Evolutionary conservation across 2,113 vertebrate species (phyloP).

Genomic region (Phylloscopus whistleri): DNA sequence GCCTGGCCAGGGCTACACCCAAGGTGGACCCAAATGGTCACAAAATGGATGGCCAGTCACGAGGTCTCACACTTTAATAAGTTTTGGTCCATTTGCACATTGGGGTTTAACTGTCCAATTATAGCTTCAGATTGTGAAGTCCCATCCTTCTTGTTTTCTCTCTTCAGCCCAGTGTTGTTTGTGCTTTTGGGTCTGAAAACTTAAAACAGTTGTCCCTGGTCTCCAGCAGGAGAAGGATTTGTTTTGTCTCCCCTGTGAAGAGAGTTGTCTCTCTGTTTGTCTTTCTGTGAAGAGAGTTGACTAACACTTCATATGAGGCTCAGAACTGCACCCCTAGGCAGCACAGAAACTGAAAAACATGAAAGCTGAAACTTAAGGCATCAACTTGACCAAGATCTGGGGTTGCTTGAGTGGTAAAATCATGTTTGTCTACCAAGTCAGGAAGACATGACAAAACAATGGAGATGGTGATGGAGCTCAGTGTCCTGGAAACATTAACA

Average conservation of each 20-base stretch:
- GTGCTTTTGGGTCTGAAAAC: not conserved
- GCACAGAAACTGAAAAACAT: not conserved
- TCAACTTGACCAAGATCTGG: not conserved
- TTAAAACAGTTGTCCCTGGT: not conserved
- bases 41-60: rapidly evolving
- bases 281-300: not conserved
- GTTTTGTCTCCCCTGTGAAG: not conserved
- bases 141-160: not conserved
- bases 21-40: not conserved
- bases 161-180: not conserved
- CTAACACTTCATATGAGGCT: not conserved
- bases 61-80: not conserved
- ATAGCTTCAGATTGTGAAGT: not conserved
- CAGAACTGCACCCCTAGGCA: not conserved
- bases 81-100: not conserved
- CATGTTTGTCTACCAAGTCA: not conserved
- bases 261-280: too few relatives aligned
- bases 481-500: not conserved
- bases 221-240: not conserved
- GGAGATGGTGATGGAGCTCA: not conserved
- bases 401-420: not conserved
- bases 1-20: not conserved
- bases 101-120: not conserved
- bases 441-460: not conserved
- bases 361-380: not conserved